phyloP scores from a whole-genome alignment of 2,113 vertebrate species.

The Plotosus lineatus region DNA sequence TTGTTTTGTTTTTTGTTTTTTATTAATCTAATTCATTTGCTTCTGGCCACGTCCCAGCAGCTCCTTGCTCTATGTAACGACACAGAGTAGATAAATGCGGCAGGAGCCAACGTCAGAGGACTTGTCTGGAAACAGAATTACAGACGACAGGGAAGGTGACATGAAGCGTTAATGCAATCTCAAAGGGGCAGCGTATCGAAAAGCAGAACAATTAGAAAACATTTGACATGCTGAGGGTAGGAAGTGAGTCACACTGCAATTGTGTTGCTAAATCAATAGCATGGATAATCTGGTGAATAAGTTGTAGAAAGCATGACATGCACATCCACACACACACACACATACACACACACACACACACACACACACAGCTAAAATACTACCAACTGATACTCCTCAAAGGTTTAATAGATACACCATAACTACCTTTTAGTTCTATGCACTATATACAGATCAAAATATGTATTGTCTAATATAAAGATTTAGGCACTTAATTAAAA shows the following conservation, averaged over 20 bases:
- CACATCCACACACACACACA: constrained; percentile 25
- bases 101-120: constrained; percentile 36
- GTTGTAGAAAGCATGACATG: background rate
- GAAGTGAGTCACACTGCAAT: constrained; percentile 32
- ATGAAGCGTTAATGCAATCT: constrained; percentile 39
- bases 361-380: background rate
- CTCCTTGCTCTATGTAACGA: background rate
- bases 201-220: constrained; percentile 47
- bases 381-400: background rate
- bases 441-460: background rate
- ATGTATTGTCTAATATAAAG: too few relatives aligned
- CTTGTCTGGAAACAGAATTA: constrained; percentile 22
- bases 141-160: constrained; percentile 43
- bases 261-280: constrained; percentile 47
- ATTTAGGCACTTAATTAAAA: too few relatives aligned
- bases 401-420: background rate
- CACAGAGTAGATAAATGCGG: constrained; percentile 38
- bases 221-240: constrained; percentile 23
- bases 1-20: too few relatives aligned
- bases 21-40: constrained; percentile 46
- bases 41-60: constrained; percentile 1
- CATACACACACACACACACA: background rate
- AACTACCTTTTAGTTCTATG: background rate
- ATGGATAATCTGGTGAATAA: constrained; percentile 40
- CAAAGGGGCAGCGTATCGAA: constrained; percentile 35